Percentiles rank a stretch among this genome's conserved stretches.
Evolutionary conservation across 2,113 vertebrate genomes (phyloP).

Genomic region (Salvelinus namaycush): DNA sequence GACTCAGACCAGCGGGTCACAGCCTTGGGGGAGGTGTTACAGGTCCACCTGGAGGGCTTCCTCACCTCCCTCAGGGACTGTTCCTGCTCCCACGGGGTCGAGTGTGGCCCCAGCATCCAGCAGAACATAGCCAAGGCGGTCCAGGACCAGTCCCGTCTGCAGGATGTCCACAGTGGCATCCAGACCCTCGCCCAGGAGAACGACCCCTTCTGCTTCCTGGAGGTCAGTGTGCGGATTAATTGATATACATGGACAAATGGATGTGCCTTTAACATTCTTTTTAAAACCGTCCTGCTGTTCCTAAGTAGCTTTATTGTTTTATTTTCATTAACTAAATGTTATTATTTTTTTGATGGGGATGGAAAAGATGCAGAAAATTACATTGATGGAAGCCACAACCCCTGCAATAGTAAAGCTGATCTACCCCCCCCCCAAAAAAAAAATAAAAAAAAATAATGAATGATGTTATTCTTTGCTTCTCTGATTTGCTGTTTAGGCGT

Average conservation of each 20-base stretch:
- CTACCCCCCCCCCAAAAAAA: no score
- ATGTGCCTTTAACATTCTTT: not conserved
- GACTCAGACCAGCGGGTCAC: conserved; percentile 54
- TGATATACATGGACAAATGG: no score
- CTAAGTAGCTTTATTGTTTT: not conserved
- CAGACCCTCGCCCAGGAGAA: conserved; percentile 61
- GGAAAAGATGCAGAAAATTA: no score
- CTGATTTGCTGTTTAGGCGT: conserved; percentile 16
- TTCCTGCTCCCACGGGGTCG: conserved; percentile 31
- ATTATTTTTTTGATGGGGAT: no score
- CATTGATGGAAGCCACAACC: no score
- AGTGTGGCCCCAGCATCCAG: conserved; percentile 49
- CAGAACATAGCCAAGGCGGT: conserved; percentile 59
- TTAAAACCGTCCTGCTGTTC: not conserved
- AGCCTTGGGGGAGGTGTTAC: conserved; percentile 48
- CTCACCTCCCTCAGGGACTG: conserved; percentile 44
- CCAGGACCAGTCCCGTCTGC: conserved; percentile 64
- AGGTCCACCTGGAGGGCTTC: conserved; percentile 53
- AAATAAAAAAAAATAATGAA: no score
- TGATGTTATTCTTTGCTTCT: not conserved
- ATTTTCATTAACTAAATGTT: not conserved
- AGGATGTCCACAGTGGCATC: conserved; percentile 56
- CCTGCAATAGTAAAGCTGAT: no score
- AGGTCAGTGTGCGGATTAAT: conserved; percentile 44
- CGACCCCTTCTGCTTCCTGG: conserved; percentile 70